Evolutionary conservation across 2,888 invertebrate species (phyloP).

Genomic region (Lottia scabra): DNA sequence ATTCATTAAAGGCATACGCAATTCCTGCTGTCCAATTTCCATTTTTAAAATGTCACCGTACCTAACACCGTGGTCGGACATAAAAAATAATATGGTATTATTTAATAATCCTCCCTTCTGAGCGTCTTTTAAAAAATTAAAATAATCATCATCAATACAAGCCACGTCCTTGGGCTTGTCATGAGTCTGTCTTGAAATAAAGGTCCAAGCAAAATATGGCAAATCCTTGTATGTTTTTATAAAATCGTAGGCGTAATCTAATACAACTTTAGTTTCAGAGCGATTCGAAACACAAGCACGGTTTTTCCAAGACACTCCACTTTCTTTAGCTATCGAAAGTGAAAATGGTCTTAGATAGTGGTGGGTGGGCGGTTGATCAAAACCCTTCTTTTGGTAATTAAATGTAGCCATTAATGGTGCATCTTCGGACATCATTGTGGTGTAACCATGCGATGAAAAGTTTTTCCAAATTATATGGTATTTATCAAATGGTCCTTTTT

Average conservation of each 20-base stretch:
- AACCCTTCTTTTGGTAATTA: conserved; percentile 83
- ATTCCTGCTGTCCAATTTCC: conserved; percentile 82
- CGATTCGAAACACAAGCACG: no score
- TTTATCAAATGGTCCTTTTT: conserved; percentile 72
- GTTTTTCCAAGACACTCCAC: no score
- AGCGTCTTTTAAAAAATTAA: conserved; percentile 72
- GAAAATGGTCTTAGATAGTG: conserved; percentile 84
- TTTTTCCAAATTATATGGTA: conserved; percentile 89
- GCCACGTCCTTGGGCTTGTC: conserved; percentile 84
- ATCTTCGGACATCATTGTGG: conserved; percentile 86
- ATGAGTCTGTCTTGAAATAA: conserved; percentile 86
- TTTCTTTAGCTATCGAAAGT: conserved; percentile 71
- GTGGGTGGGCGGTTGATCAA: conserved; percentile 82
- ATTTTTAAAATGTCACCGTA: conserved; percentile 86
- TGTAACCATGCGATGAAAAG: conserved; percentile 79
- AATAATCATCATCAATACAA: conserved; percentile 78
- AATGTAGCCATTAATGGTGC: conserved; percentile 83
- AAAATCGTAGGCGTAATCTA: conserved; percentile 63
- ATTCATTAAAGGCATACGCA: conserved; percentile 84
- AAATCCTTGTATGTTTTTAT: conserved; percentile 72
- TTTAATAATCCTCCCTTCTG: conserved; percentile 51
- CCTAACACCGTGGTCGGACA: conserved; percentile 91
- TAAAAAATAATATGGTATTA: conserved; percentile 45
- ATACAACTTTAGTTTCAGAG: no score
- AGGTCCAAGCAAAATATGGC: conserved; percentile 84